These are phyloP conservation scores for Brachycybe producta DNA, from an alignment of 2,888 invertebrate genomes.

Conservation along the genomic window DNA sequence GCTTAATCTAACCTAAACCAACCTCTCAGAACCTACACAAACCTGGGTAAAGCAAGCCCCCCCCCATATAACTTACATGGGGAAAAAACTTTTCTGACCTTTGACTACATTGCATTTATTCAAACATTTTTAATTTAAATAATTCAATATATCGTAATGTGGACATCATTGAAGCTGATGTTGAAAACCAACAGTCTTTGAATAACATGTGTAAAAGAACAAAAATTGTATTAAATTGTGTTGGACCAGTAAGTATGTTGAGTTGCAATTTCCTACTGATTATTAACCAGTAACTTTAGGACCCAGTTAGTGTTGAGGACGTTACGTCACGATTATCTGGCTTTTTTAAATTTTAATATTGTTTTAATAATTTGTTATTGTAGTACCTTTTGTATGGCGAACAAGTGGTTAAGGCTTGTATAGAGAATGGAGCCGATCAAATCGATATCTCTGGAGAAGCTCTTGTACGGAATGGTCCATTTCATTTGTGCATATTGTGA, in stretches of 20 bases:
- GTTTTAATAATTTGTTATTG: conserved; percentile 22
- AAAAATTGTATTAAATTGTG: conserved; percentile 74
- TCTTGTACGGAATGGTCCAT: conserved; percentile 43
- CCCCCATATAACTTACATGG: too few species aligned
- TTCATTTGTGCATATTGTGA: background rate
- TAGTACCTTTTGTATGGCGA: conserved; percentile 65
- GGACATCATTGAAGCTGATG: conserved; percentile 58
- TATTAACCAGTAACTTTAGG: background rate
- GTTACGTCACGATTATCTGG: too few species aligned
- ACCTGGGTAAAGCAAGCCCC: too few species aligned
- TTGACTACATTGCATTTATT: too few species aligned
- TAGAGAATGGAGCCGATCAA: conserved; percentile 66
- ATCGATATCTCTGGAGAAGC: conserved; percentile 91
- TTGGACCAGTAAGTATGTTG: conserved; percentile 55
- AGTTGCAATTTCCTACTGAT: background rate
- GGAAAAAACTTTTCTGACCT: too few species aligned
- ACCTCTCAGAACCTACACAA: too few species aligned
- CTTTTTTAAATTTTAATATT: background rate
- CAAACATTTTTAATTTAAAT: too few species aligned
- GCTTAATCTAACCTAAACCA: too few species aligned
- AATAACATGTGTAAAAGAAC: conserved; percentile 64
- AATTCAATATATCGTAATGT: too few species aligned
- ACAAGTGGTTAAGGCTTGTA: conserved; percentile 73
- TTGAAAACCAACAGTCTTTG: conserved; percentile 57
- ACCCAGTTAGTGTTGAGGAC: too few species aligned